Evolutionary conservation across 2,888 invertebrate genomes (phyloP).

Genomic region (Drosophila yooni): DNA sequence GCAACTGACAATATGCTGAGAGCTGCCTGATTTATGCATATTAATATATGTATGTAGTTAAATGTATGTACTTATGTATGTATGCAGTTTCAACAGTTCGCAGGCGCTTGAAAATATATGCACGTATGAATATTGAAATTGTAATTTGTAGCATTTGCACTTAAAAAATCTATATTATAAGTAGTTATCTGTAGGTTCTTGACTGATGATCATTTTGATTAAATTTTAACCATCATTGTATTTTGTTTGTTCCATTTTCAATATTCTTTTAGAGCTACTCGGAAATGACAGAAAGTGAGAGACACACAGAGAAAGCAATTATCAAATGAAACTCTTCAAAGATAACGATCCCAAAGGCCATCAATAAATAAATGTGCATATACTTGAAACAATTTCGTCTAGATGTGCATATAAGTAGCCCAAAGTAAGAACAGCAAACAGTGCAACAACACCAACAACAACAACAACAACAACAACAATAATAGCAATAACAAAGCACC

Average conservation of each 20-base stretch:
- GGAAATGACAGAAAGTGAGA: not conserved
- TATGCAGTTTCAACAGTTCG: not conserved
- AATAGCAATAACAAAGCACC: conserved; percentile 1
- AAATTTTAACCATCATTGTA: conserved; percentile 6
- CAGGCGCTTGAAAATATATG: not conserved
- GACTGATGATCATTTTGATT: conserved; percentile 26
- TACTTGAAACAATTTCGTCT: conserved; percentile 21
- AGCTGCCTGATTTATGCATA: conserved; percentile 46
- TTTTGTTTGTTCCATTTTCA: conserved; percentile 3
- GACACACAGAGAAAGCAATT: conserved; percentile 12
- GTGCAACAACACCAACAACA: conserved; percentile 3
- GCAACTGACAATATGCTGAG: conserved; percentile 49
- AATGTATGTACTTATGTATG: not conserved
- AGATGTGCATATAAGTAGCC: not conserved
- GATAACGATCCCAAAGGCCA: conserved; percentile 20
- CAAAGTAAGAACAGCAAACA: conserved; percentile 1
- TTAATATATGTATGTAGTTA: not conserved
- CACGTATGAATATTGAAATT: not conserved
- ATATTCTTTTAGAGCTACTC: conserved; percentile 19
- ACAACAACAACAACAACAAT: not conserved
- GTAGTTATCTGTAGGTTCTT: conserved; percentile 3
- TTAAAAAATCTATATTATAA: not conserved
- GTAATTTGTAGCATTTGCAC: conserved; percentile 4
- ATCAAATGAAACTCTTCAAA: conserved; percentile 23
- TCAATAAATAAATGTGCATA: conserved; percentile 51